A percentile compares a stretch with the other conserved stretches of the same genome.
Conservation (phyloP, 2,888 invertebrate species). For the Drosophila robusta region DNA sequence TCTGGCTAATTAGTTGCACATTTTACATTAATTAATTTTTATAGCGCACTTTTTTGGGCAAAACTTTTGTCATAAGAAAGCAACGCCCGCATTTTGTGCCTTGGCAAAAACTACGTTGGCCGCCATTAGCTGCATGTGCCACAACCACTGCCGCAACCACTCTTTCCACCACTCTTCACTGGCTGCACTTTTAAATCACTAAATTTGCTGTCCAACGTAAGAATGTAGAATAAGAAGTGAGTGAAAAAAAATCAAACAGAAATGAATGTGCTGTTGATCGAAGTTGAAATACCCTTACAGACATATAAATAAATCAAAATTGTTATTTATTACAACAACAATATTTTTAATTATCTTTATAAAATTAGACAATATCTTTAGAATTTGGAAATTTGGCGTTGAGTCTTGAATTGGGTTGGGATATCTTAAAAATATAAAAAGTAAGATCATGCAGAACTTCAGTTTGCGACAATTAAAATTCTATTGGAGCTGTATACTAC, state of each 20-base stretch:
- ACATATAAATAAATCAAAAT: too few relatives aligned
- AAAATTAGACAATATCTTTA: too few relatives aligned
- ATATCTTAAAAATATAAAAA: too few relatives aligned
- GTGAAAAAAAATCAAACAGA: neutral
- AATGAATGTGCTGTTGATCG: neutral
- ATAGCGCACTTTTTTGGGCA: constrained; percentile 67
- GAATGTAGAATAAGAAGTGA: neutral
- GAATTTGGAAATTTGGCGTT: too few relatives aligned
- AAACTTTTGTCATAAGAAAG: constrained; percentile 79
- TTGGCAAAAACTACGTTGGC: constrained; percentile 19
- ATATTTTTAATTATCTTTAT: too few relatives aligned
- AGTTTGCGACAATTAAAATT: too few relatives aligned
- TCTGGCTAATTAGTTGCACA: constrained; percentile 77
- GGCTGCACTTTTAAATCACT: constrained; percentile 56
- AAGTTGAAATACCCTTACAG: constrained; percentile 1
- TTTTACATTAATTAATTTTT: constrained; percentile 80
- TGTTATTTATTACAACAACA: too few relatives aligned
- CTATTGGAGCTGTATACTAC: too few relatives aligned
- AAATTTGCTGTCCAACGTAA: constrained; percentile 40
- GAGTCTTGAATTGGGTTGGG: too few relatives aligned
- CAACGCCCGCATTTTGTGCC: constrained; percentile 56
- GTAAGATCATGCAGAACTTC: too few relatives aligned
- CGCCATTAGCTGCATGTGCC: constrained; percentile 72
- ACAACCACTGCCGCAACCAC: constrained; percentile 1
- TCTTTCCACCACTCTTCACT: constrained; percentile 6